phyloP scores from a whole-genome alignment of 2,888 invertebrate genomes.

The Pristionchus arcanus region DNA sequence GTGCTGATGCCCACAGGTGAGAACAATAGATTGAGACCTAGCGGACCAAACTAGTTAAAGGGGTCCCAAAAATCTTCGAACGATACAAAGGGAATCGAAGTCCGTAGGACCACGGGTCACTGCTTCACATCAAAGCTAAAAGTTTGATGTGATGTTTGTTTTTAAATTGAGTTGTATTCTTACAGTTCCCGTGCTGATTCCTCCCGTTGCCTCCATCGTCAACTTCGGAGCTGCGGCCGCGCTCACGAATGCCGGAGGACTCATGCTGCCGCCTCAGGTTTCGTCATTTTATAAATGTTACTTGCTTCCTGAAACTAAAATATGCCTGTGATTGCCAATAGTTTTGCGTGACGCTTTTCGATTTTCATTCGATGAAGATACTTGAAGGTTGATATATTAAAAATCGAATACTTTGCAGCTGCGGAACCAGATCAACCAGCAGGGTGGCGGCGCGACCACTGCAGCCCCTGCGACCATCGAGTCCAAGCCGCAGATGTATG shows the following conservation, averaged over 20 bases:
- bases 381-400: too few species aligned
- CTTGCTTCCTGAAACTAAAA: too few species aligned
- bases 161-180: not conserved
- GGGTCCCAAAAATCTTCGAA: too few species aligned
- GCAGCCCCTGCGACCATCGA: conserved; percentile 50
- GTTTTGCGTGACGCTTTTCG: too few species aligned
- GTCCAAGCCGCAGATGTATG: conserved; percentile 54
- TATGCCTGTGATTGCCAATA: too few species aligned
- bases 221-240: conserved; percentile 47
- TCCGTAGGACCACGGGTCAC: too few species aligned
- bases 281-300: too few species aligned
- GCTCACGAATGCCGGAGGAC: conserved; percentile 30
- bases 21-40: not conserved
- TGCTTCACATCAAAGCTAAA: too few species aligned
- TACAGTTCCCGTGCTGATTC: conserved; percentile 13
- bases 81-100: too few species aligned
- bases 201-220: conserved; percentile 23
- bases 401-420: not conserved
- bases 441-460: not conserved
- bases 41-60: not conserved
- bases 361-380: too few species aligned
- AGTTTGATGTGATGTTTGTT: too few species aligned
- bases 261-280: conserved; percentile 52
- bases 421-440: conserved; percentile 16
- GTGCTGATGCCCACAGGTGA: conserved; percentile 24